phyloP scores from a whole-genome alignment of 2,888 invertebrate species.

The Microplitis manilae region DNA sequence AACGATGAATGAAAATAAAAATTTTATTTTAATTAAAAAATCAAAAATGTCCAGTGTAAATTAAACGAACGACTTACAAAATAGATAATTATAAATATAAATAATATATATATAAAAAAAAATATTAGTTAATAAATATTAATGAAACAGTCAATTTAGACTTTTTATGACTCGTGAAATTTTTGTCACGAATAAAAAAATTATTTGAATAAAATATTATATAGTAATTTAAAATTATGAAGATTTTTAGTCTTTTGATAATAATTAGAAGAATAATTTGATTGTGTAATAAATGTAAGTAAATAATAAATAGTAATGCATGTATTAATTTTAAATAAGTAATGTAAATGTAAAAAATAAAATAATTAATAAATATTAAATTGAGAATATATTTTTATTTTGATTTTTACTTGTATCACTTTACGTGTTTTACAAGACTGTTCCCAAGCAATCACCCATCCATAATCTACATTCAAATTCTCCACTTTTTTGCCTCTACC shows the following conservation, averaged over 20 bases:
- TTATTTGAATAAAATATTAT: not conserved
- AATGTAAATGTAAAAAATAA: conserved; percentile 17
- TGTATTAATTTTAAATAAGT: conserved; percentile 30
- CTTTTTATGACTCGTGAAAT: not conserved
- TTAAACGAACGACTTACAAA: not conserved
- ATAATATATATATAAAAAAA: too few species aligned
- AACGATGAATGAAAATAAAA: too few species aligned
- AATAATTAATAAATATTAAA: conserved; percentile 28
- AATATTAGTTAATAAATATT: too few species aligned
- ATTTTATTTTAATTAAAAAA: not conserved
- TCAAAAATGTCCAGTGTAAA: conserved; percentile 5
- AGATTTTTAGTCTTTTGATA: conserved; percentile 51
- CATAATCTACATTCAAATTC: too few species aligned
- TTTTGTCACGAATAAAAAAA: conserved; percentile 11
- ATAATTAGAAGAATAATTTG: conserved; percentile 43
- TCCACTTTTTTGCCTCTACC: too few species aligned
- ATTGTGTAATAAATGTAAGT: conserved; percentile 24
- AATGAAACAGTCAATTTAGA: not conserved
- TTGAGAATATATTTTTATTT: not conserved
- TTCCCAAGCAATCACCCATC: too few species aligned
- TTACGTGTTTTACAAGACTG: too few species aligned
- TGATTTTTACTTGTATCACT: too few species aligned
- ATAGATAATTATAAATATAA: not conserved
- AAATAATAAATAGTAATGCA: conserved; percentile 23
- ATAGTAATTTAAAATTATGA: conserved; percentile 30